Evolutionary conservation across 1,140 invertebrate species (phyloP).

Genomic region (Chionoecetes opilio): DNA sequence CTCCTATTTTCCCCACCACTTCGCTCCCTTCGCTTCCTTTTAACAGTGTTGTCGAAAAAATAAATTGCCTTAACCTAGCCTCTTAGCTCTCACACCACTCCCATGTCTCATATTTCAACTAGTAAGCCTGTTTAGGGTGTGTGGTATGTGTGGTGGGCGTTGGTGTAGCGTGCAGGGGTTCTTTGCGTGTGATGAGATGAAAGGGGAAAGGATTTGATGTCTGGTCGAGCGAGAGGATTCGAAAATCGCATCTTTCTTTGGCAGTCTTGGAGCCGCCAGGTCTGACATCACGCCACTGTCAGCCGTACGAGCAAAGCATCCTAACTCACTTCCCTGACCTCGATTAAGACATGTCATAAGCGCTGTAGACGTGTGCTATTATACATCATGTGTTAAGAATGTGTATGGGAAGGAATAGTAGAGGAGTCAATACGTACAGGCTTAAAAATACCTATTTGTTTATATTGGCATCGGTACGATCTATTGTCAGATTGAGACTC

Average conservation of each 20-base stretch:
- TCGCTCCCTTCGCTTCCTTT: neutral
- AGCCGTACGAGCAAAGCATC: constrained; percentile 28
- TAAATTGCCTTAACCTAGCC: neutral
- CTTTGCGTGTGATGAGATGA: neutral
- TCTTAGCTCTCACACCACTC: neutral
- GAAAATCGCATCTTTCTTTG: constrained; percentile 60
- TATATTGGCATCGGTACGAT: constrained; percentile 77
- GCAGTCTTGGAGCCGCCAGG: constrained; percentile 68
- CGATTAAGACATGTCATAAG: neutral
- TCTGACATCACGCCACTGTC: constrained; percentile 3
- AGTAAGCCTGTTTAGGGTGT: no score
- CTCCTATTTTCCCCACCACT: neutral
- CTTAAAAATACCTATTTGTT: constrained; percentile 53
- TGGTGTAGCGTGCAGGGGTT: neutral
- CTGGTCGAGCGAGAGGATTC: constrained; percentile 2
- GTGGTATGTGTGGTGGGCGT: neutral
- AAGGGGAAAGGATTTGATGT: constrained; percentile 20
- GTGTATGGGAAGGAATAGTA: neutral
- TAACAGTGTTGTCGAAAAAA: no score
- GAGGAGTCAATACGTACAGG: neutral
- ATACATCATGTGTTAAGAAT: neutral
- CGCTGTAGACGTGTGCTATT: no score
- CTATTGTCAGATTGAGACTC: constrained; percentile 74
- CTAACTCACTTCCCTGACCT: neutral
- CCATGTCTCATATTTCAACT: neutral